Percentiles rank a stretch among this genome's conserved stretches.
phyloP scores from a whole-genome alignment of 2,797 vertebrate genomes.

The Perodicticus potto region DNA sequence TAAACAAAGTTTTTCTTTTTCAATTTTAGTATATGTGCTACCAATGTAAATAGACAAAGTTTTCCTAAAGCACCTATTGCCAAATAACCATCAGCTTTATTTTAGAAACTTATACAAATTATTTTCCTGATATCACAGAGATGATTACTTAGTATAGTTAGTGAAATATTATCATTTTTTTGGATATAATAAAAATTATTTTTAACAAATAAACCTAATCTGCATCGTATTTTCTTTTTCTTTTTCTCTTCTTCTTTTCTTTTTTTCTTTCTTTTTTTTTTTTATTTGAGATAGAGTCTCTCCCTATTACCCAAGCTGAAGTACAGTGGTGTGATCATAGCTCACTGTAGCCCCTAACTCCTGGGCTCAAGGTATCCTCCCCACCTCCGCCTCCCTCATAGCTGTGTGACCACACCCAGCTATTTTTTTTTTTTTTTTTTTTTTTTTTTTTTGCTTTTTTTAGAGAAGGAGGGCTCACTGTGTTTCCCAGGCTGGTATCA shows the following conservation, averaged over 20 bases:
- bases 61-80: constrained; percentile 39
- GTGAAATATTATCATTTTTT: constrained; percentile 1
- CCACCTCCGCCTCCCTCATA: background rate
- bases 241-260: background rate
- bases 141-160: background rate
- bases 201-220: constrained; percentile 47
- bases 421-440: background rate
- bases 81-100: constrained; percentile 28
- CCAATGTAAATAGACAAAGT: background rate
- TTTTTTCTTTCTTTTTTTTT: background rate
- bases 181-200: constrained; percentile 22
- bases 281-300: background rate
- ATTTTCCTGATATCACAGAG: background rate
- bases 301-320: background rate
- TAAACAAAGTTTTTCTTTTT: background rate
- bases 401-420: background rate
- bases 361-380: background rate
- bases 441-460: background rate
- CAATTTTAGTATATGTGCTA: background rate
- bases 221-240: constrained; percentile 33
- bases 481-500: background rate
- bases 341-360: background rate
- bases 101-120: constrained; percentile 50
- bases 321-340: background rate
- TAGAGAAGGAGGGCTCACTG: background rate